Percentiles rank a stretch among this genome's conserved stretches.
Conservation (phyloP, 2,797 vertebrate species). For the Anas bahamensis region DNA sequence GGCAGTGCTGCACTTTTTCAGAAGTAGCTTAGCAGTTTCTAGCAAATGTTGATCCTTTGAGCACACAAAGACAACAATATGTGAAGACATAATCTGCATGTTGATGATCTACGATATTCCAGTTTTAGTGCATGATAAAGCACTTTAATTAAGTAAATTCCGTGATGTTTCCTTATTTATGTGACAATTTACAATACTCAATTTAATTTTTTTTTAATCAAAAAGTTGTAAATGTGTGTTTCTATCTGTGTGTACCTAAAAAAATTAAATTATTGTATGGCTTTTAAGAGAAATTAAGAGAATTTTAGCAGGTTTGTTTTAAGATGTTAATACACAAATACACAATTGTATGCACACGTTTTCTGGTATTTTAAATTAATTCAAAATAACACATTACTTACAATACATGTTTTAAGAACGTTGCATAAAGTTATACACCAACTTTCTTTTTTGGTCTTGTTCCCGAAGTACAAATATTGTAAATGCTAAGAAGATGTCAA, state of each 20-base stretch:
- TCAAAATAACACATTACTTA: not conserved
- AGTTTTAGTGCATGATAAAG: not conserved
- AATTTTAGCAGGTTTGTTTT: not conserved
- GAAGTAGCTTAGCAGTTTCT: not conserved
- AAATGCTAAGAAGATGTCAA: conserved; percentile 4
- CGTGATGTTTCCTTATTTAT: not conserved
- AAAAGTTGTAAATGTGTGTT: not conserved
- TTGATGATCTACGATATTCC: not conserved
- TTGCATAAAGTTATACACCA: not conserved
- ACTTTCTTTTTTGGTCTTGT: not conserved
- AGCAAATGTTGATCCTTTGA: not conserved
- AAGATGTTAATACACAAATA: not conserved
- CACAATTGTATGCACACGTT: not conserved
- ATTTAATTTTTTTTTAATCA: not conserved
- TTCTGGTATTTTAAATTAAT: not conserved
- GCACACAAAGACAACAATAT: not conserved
- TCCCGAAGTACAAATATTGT: conserved; percentile 29
- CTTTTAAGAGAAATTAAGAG: not conserved
- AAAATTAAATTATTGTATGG: not conserved
- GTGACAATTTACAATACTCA: not conserved
- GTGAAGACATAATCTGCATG: not conserved
- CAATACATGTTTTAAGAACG: not conserved
- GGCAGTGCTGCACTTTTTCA: not conserved
- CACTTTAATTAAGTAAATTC: not conserved
- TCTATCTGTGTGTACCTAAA: not conserved